phyloP scores from a whole-genome alignment of 2,888 invertebrate genomes.

The Pammene aurita region DNA sequence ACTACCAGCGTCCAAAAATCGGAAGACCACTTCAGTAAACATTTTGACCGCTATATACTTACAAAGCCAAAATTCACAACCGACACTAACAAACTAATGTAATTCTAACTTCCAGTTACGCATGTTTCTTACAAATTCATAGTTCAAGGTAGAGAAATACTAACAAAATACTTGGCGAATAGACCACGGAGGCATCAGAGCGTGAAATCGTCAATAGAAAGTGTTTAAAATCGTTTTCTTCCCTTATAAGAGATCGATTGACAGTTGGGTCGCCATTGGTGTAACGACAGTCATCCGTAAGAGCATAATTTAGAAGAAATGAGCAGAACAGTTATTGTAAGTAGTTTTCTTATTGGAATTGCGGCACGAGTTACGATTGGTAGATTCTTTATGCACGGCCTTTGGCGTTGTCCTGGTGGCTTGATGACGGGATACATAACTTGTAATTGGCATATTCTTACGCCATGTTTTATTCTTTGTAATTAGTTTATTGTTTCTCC shows the following conservation, averaged over 20 bases:
- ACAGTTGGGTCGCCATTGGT: constrained; percentile 59
- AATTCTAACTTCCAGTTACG: neutral
- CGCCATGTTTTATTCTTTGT: no score
- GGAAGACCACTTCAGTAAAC: neutral
- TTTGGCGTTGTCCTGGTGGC: no score
- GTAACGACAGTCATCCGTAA: constrained; percentile 43
- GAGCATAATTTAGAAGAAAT: constrained; percentile 37
- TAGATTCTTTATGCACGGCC: neutral
- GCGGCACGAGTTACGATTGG: neutral
- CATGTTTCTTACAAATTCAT: neutral
- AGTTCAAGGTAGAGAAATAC: neutral
- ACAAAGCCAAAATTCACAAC: neutral
- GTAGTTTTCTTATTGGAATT: constrained; percentile 34
- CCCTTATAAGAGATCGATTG: constrained; percentile 73
- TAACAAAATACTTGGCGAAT: constrained; percentile 1
- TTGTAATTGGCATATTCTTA: no score
- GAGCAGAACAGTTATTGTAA: constrained; percentile 41
- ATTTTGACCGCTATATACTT: neutral
- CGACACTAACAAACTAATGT: neutral
- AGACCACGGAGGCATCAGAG: constrained; percentile 48
- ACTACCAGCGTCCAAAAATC: neutral
- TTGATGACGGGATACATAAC: no score
- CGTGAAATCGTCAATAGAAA: constrained; percentile 74
- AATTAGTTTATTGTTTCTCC: no score
- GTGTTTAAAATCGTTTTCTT: constrained; percentile 76